Percentiles rank a stretch among this genome's conserved stretches.
phyloP scores from a whole-genome alignment of 1,140 invertebrate genomes.

The Drosophila burlai region DNA sequence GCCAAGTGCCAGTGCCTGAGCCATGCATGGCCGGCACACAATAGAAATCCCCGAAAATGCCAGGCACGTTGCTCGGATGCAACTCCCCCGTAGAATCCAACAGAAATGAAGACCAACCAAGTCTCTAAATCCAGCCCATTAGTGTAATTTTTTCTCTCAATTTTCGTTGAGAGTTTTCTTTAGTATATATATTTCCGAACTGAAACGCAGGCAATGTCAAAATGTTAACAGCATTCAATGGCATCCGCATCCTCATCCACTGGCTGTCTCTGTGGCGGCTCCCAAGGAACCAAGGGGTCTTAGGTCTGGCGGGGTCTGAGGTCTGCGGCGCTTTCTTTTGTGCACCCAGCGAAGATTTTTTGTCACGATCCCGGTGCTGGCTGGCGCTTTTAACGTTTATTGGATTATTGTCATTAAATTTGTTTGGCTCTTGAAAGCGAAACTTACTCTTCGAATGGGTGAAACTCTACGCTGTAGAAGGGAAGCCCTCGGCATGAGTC shows the following conservation, averaged over 20 bases:
- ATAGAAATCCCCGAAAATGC: constrained; percentile 61
- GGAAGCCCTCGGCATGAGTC: constrained; percentile 52
- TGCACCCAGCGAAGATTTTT: constrained; percentile 65
- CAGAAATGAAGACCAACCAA: constrained; percentile 44
- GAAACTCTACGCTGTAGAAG: constrained; percentile 22
- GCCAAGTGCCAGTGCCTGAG: constrained; percentile 55
- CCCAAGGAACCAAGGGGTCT: constrained; percentile 20
- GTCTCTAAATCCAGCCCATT: constrained; percentile 64
- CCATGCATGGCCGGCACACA: constrained; percentile 63
- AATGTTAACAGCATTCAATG: constrained; percentile 68
- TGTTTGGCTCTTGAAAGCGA: constrained; percentile 68
- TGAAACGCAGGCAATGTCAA: constrained; percentile 75
- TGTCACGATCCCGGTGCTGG: constrained; percentile 67
- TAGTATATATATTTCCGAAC: constrained; percentile 45
- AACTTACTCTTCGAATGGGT: constrained; percentile 33
- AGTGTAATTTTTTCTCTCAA: constrained; percentile 53
- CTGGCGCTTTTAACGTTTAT: constrained; percentile 73
- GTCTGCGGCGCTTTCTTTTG: constrained; percentile 74
- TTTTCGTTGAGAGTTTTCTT: constrained; percentile 23
- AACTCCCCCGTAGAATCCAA: constrained; percentile 23
- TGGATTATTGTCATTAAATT: constrained; percentile 82
- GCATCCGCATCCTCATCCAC: constrained; percentile 37
- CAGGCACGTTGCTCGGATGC: constrained; percentile 57
- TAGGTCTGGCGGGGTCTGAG: constrained; percentile 30
- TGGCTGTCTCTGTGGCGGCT: constrained; percentile 14